Evolutionary conservation across 2,888 invertebrate species (phyloP).

Genomic region (Drosophila macrothrix): DNA sequence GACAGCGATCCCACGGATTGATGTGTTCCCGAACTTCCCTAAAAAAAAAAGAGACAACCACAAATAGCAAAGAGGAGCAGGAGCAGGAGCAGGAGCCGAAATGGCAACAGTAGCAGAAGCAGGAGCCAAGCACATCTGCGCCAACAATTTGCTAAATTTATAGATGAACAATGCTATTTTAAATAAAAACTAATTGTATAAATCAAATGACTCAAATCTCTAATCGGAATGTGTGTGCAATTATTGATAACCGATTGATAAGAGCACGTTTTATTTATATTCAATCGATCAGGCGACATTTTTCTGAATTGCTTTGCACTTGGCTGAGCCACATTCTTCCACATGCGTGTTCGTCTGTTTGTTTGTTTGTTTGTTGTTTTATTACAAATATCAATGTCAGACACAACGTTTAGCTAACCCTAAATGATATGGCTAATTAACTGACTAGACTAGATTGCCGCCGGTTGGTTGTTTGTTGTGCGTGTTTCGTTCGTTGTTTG

Average conservation of each 20-base stretch:
- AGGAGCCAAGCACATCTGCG: background rate
- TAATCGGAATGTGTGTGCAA: constrained; percentile 27
- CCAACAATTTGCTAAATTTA: constrained; percentile 29
- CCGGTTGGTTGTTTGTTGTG: background rate
- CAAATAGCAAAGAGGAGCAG: constrained; percentile 29
- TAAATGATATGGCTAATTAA: constrained; percentile 59
- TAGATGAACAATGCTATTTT: constrained; percentile 76
- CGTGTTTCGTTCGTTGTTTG: background rate
- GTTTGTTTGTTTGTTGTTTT: constrained; percentile 13
- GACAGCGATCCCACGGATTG: constrained; percentile 84
- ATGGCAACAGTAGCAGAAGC: background rate
- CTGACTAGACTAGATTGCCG: constrained; percentile 69
- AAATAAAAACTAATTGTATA: constrained; percentile 74
- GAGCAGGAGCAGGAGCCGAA: constrained; percentile 5
- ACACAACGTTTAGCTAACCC: constrained; percentile 35
- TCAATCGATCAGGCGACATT: constrained; percentile 67
- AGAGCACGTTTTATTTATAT: constrained; percentile 15
- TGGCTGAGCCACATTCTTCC: background rate
- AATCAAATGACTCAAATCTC: constrained; percentile 51
- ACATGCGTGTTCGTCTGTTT: background rate
- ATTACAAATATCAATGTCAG: constrained; percentile 59
- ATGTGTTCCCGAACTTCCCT: constrained; percentile 31
- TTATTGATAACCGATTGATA: constrained; percentile 48
- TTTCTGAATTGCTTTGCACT: constrained; percentile 59
- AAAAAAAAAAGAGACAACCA: constrained; percentile 34